These are phyloP conservation scores for Spinus pinus DNA, from an alignment of 2,797 vertebrate species.

Conservation along the genomic window DNA sequence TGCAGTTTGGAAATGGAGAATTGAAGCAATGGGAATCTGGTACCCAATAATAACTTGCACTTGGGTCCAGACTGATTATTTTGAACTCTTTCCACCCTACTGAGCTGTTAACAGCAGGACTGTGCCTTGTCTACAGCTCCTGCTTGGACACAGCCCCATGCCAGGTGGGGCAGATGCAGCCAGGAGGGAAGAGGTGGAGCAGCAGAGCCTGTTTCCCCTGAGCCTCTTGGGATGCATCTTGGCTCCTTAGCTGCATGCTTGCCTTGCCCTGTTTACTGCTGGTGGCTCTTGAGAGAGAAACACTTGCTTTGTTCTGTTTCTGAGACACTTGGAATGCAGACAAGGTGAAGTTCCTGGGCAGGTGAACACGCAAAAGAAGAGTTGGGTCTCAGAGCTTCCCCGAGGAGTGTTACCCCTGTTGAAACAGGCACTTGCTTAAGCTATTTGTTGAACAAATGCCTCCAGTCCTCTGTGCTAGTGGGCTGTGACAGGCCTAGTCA, in stretches of 20 bases:
- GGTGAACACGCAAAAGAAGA: background rate
- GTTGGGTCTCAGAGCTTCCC: background rate
- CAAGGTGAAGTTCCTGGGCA: background rate
- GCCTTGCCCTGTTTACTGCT: background rate
- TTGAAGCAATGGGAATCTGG: background rate
- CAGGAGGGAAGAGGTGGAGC: background rate
- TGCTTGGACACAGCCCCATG: background rate
- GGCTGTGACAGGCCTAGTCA: background rate
- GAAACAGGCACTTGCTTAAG: background rate
- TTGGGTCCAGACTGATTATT: background rate
- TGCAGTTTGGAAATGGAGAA: background rate
- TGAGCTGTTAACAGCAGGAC: background rate
- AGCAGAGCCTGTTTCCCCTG: background rate
- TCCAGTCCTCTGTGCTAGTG: background rate
- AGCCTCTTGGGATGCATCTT: background rate
- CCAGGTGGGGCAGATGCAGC: background rate
- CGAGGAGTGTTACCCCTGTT: rapidly evolving
- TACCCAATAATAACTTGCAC: background rate
- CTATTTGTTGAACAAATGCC: background rate
- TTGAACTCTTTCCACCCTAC: background rate
- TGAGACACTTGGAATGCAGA: background rate
- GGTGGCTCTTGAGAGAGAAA: background rate
- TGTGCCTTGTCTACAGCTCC: background rate
- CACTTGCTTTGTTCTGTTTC: background rate
- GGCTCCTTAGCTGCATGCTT: background rate